Base-by-base conservation (phyloP, 2,797 vertebrate genomes). In the Tamandua tetradactyla region DNA sequence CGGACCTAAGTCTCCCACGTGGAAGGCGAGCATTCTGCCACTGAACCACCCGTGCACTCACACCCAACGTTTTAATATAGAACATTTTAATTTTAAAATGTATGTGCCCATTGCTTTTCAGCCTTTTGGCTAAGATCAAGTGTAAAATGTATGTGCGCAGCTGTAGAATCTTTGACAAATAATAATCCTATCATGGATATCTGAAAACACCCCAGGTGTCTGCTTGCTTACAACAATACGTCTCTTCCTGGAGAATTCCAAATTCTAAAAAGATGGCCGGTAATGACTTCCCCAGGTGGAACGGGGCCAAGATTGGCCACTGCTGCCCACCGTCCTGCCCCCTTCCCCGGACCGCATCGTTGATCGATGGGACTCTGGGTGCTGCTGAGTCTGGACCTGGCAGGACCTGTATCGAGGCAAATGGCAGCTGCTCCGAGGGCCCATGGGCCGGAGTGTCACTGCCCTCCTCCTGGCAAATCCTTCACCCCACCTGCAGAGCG, bases 361-460 rank as follows among this genome's bases (percentile, higher is more conserved):
- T 75, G 62, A 55, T 57, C 1, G 2, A 69, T 79, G n/a, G 6
- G 44, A 23, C 0, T n/a, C 37, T 0, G 0, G 6, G 47, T 68
- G 18, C 47, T 57, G 32, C 69, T 44, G 74, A 91, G 68, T 49
- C 12, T 35, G 30, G 61, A 55, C 49, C 25, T 25, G 32, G 42
- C 37, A 64, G 18, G 20, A 42, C 4, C 4, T 13, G 74, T 7
- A 49, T 4, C 13, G 35, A 20, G 40, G 6, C 7, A 32, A 66
- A 23, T 7, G 47, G 12, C 47, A 47, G 47, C 44, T 6, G 44
- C 44, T 40, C n/a, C 9, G 20, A 3, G 11, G 18, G 44, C 18
- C 17, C 5, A 23, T 1, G 8, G 18, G 47, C 30, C 40, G 52
- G 27, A 14, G 17, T 27, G 12, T 18, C 14, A 8, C 13, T 37